Base-by-base conservation (phyloP, 2,888 invertebrate genomes). In the Drosophila paranaensis region DNA sequence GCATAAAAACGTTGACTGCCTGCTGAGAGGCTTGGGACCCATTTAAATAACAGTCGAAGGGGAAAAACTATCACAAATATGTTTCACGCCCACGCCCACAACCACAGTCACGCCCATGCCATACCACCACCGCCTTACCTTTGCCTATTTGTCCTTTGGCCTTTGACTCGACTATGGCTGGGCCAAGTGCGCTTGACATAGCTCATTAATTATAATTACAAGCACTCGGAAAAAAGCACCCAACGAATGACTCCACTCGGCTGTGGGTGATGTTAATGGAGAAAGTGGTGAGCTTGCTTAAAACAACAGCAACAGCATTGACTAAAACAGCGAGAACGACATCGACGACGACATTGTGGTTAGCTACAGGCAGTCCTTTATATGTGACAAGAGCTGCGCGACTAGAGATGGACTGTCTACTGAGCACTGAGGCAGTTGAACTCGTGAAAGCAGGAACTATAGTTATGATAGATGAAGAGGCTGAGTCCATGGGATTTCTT, bases 161-260 rank as follows among this genome's bases (percentile, higher is more conserved):
- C 60, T 64, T 65, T 74, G 64, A 62, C 66, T 61, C 56, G 51
- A 46, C 64, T 42, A 37, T 39, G 51, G 35, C 40, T 39, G 71
- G 30, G 76, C 43, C 46, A 74, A 72, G 71, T 67, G 64, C 66
- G 58, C 67, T 72, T 74, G 87, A 61, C 70, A 65, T 61, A 65
- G 69, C 81, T 85, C 88, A 85, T 87, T 85, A 84, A 85, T 85
- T 87, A 85, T 81, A 88, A 85, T 87, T 82, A 86, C 74, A 74
- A 74, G 72, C 51, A 71, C 63, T 68, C 62, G 62, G 40, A 65
- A 69, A 42, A 76, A 71, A 61, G 60, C 56, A 54, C 60, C 30
- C 9, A 25, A 14, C 53, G 46, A 61, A 60, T 53, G 72, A 71
- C 57, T 53, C 64, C 48, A 67, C 55, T 48, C 61, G 50, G 33